A percentile compares a stretch with the other conserved stretches of the same genome.
These are phyloP conservation scores for Lutraria lutraria DNA, from an alignment of 2,888 invertebrate genomes.

Conservation along the genomic window DNA sequence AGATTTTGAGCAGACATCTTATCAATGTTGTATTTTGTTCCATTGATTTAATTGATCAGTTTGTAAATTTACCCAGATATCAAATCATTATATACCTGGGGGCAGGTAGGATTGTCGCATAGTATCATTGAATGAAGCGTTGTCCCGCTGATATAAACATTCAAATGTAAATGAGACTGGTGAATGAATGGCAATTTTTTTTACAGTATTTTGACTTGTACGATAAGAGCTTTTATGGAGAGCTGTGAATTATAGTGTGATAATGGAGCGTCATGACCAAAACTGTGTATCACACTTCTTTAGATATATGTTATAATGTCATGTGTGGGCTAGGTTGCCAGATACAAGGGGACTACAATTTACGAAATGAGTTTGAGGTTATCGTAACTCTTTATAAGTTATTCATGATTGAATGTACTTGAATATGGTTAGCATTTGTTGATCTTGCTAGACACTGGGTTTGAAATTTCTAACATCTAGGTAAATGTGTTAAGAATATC, in stretches of 20 bases:
- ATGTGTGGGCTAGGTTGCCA: neutral
- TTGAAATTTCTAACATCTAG: neutral
- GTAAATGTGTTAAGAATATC: too few relatives aligned
- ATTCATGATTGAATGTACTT: neutral
- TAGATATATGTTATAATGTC: neutral
- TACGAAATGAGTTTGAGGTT: neutral
- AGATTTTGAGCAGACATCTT: conserved; percentile 23
- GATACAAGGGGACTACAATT: neutral
- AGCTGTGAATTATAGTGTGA: conserved; percentile 36
- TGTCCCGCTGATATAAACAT: conserved; percentile 22
- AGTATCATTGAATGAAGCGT: conserved; percentile 29
- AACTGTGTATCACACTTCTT: neutral
- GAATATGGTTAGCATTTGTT: neutral
- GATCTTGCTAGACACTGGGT: neutral
- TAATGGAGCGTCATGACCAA: neutral
- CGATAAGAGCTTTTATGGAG: conserved; percentile 28
- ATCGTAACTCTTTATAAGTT: neutral
- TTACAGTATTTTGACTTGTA: conserved; percentile 21
- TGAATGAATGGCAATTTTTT: conserved; percentile 28
- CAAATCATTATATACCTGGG: neutral
- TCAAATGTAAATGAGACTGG: conserved; percentile 38
- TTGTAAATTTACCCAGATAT: conserved; percentile 30
- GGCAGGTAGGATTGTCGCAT: conserved; percentile 1
- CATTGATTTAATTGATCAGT: conserved; percentile 31
- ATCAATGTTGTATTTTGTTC: conserved; percentile 24